Base-by-base conservation (phyloP, 2,888 invertebrate species). In the Limenitis arthemis region DNA sequence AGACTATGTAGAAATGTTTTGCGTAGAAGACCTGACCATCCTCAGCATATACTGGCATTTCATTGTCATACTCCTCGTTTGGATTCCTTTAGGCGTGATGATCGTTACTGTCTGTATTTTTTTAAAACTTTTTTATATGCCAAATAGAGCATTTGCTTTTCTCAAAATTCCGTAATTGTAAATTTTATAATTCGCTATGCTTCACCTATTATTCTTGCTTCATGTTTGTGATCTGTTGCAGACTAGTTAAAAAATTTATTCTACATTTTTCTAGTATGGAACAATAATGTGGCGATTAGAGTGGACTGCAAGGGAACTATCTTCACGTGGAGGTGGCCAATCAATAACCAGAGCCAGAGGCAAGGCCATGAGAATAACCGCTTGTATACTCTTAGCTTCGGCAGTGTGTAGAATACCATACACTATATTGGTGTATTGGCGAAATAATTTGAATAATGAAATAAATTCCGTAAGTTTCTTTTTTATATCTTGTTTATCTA, bases 31-130 rank as follows among this genome's bases (percentile, higher is more conserved):
- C 57, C 73, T 86, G 0, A 62, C 81, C 1, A 72, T 92, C 9
- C 73, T 91, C 49, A 89, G 90, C 42, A 88, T 91, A 34, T 96
- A 95, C 68, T 95, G 94, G 93, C 91, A 94, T 61, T 89, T 94
- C 30, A 88, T 94, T 5, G 87, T 93, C 20, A 88, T 91, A 0
- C 86, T 94, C 6, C 75, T 94, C 20, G 94, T 95, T 1, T 94
- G 94, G 91, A 69, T 94, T 12, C 95, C 95, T 0, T 76, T 94
- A 29, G 80, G 89, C 0, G 84, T 93, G 1, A 94, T 95, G 92
- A 75, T 91, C 0, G 72, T 92, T n/a, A 88, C 91, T 6, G 90
- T 93, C 44, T 93, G 79, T 94, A 64, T 91, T 55, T 76, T 49
- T 56, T 43, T 59, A 29, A 47, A 30, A 11, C 29, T 42, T 47